Evolutionary conservation across 2,888 invertebrate species (phyloP).

Genomic region (Synanthedon vespiformis): DNA sequence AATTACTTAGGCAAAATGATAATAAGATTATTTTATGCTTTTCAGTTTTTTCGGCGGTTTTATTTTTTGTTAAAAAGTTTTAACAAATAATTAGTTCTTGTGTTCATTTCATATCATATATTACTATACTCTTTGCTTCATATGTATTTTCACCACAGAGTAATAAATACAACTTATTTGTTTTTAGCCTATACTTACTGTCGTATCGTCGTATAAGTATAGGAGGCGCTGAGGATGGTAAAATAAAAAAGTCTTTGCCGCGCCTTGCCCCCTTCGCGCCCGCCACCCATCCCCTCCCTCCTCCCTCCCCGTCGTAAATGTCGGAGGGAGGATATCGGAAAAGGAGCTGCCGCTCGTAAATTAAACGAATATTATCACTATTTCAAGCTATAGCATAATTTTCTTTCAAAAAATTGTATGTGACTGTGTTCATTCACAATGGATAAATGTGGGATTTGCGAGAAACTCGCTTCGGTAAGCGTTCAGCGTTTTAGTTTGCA

Average conservation of each 20-base stretch:
- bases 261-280: conserved; percentile 39
- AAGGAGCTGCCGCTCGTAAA: no score
- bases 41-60: no score
- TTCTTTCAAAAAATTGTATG: conserved; percentile 26
- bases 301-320: conserved; percentile 18
- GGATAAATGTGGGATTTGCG: conserved; percentile 65
- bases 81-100: no score
- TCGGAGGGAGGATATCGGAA: no score
- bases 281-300: conserved; percentile 31
- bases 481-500: conserved; percentile 17
- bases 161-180: not conserved
- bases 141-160: not conserved
- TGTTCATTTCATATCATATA: no score
- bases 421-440: conserved; percentile 26
- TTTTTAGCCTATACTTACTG: no score
- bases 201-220: no score
- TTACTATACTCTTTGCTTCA: no score
- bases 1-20: no score
- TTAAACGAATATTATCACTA: conserved; percentile 32
- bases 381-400: conserved; percentile 23
- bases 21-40: no score
- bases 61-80: no score
- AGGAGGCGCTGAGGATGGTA: no score
- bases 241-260: conserved; percentile 13
- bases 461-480: conserved; percentile 59